phyloP scores from a whole-genome alignment of 2,888 invertebrate genomes.

The Scotopteryx bipunctaria region DNA sequence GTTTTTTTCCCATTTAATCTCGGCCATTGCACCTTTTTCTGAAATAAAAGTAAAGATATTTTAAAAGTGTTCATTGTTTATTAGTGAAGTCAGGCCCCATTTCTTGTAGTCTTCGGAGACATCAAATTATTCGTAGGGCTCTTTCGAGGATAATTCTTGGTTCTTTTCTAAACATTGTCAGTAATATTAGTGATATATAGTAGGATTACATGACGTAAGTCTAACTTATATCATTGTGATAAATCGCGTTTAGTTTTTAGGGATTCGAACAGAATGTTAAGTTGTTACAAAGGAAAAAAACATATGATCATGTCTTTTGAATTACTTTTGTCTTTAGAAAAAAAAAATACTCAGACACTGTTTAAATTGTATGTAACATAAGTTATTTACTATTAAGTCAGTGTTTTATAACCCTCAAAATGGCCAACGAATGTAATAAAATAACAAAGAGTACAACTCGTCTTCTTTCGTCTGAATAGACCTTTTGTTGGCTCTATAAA shows the following conservation, averaged over 20 bases:
- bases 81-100: neutral
- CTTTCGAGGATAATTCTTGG: neutral
- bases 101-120: neutral
- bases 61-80: slow-evolving; percentile 6
- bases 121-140: neutral
- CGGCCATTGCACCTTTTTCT: slow-evolving; percentile 16
- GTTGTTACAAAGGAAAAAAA: neutral
- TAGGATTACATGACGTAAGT: slow-evolving; percentile 1
- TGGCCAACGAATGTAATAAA: slow-evolving; percentile 1
- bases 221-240: neutral
- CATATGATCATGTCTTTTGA: too few species aligned
- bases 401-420: too few species aligned
- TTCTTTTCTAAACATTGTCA: neutral
- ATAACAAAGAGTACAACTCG: neutral
- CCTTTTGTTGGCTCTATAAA: slow-evolving; percentile 22
- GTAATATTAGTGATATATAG: neutral
- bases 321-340: too few species aligned
- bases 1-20: slow-evolving; percentile 28
- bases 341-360: too few species aligned
- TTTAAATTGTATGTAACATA: too few species aligned
- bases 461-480: slow-evolving; percentile 21
- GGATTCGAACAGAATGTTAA: neutral
- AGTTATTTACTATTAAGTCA: too few species aligned
- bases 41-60: neutral
- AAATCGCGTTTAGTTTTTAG: neutral